phyloP scores from a whole-genome alignment of 2,888 invertebrate genomes.

The Cerastis rubricosa region DNA sequence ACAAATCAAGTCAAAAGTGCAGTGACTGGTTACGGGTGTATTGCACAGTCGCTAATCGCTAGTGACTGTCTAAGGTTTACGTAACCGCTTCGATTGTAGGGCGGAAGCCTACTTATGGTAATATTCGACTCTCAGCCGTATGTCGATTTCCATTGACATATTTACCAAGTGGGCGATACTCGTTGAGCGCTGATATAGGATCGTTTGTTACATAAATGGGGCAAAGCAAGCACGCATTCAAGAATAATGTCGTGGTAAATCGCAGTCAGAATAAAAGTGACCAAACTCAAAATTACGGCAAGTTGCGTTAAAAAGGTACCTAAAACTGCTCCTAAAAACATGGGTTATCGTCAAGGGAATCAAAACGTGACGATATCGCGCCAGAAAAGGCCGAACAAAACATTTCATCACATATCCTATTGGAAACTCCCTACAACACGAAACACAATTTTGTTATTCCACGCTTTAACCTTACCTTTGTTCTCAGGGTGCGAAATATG shows the following conservation, averaged over 20 bases:
- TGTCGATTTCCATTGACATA: conserved; percentile 67
- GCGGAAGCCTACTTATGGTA: conserved; percentile 80
- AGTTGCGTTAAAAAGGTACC: too few relatives aligned
- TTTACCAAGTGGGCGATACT: conserved; percentile 57
- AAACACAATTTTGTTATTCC: too few relatives aligned
- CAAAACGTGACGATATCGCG: too few relatives aligned
- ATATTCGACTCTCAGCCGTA: conserved; percentile 65
- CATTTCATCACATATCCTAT: too few relatives aligned
- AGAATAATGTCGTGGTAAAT: conserved; percentile 1
- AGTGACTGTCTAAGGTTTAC: conserved; percentile 66
- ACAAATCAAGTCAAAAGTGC: conserved; percentile 58
- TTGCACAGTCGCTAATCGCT: conserved; percentile 65
- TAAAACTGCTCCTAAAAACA: too few relatives aligned
- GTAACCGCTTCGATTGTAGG: conserved; percentile 73
- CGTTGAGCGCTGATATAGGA: conserved; percentile 62
- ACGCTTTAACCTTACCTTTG: too few relatives aligned
- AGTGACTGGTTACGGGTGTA: conserved; percentile 46
- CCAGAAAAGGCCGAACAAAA: too few relatives aligned
- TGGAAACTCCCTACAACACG: too few relatives aligned
- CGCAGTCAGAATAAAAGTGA: too few relatives aligned
- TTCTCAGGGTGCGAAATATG: neutral
- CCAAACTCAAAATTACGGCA: too few relatives aligned
- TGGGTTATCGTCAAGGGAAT: too few relatives aligned
- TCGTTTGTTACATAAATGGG: conserved; percentile 72
- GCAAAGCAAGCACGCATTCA: conserved; percentile 37